Evolutionary conservation across 1,140 invertebrate species (phyloP).

Genomic region (Drosophila biarmipes): DNA sequence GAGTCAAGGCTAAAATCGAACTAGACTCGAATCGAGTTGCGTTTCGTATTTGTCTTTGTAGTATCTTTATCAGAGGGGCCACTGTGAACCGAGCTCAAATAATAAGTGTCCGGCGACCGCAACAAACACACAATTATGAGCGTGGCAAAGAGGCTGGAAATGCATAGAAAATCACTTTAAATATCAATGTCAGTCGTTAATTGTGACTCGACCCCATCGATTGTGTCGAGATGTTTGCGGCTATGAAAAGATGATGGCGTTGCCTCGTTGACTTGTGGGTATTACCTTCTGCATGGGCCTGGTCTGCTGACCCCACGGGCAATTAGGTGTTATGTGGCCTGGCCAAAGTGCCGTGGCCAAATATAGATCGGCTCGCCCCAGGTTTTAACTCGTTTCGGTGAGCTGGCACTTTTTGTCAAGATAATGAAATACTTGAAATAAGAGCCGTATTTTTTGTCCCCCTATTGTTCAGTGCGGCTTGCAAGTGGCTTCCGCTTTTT

Average conservation of each 20-base stretch:
- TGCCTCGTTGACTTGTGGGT: constrained; percentile 45
- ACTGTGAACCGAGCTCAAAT: constrained; percentile 70
- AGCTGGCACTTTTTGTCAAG: constrained; percentile 44
- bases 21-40: constrained; percentile 38
- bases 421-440: constrained; percentile 47
- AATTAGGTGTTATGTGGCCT: constrained; percentile 39
- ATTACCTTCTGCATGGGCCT: constrained; percentile 20
- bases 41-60: constrained; percentile 53
- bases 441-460: constrained; percentile 23
- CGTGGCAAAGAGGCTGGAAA: constrained; percentile 39
- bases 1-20: constrained; percentile 68
- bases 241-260: constrained; percentile 63
- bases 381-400: constrained; percentile 27
- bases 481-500: constrained; percentile 47
- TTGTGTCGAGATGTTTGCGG: constrained; percentile 43
- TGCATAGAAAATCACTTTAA: constrained; percentile 74
- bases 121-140: constrained; percentile 68
- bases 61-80: constrained; percentile 54
- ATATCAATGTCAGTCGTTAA: constrained; percentile 77
- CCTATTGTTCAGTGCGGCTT: constrained; percentile 26
- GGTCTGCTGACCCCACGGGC: constrained; percentile 39
- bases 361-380: constrained; percentile 35
- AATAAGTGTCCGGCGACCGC: constrained; percentile 64
- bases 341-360: constrained; percentile 32
- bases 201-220: constrained; percentile 48